phyloP scores from a whole-genome alignment of 2,113 vertebrate genomes.

The Spea bombifrons region DNA sequence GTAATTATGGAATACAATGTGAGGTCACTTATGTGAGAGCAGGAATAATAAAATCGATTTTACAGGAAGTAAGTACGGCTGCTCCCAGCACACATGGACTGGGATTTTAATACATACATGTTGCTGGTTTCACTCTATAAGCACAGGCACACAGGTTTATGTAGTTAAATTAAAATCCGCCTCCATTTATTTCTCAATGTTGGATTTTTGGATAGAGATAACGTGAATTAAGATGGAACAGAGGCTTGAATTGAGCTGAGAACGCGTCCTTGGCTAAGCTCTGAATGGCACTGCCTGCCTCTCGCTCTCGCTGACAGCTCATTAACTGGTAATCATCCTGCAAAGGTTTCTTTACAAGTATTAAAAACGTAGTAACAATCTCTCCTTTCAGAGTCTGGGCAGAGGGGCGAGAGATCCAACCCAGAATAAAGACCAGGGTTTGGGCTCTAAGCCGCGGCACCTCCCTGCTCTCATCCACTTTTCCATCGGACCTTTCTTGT shows the following conservation, averaged over 20 bases:
- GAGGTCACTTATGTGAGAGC: too few relatives aligned
- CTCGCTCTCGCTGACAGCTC: slow-evolving; percentile 50
- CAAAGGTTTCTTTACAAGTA: slow-evolving; percentile 55
- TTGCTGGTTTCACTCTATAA: too few relatives aligned
- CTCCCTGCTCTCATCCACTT: not conserved
- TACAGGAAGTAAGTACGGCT: too few relatives aligned
- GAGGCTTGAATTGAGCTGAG: not conserved
- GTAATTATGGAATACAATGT: too few relatives aligned
- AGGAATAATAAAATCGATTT: too few relatives aligned
- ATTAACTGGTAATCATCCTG: slow-evolving; percentile 53
- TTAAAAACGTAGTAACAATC: slow-evolving; percentile 46
- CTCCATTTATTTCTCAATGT: slow-evolving; percentile 63
- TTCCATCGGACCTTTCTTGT: slow-evolving; percentile 1
- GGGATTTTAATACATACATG: too few relatives aligned
- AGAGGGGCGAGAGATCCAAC: not conserved
- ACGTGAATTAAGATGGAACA: slow-evolving; percentile 53
- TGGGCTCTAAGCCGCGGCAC: not conserved
- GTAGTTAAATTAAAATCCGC: too few relatives aligned
- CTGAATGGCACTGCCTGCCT: not conserved
- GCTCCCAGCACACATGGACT: too few relatives aligned
- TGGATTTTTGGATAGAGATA: slow-evolving; percentile 62
- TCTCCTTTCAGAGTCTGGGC: slow-evolving; percentile 47
- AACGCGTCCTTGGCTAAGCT: not conserved
- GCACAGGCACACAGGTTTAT: too few relatives aligned
- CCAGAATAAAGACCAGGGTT: not conserved